Evolutionary conservation across 2,797 vertebrate genomes (phyloP), one percentile per base, ranked within the genome.

Genomic region (Streptopelia turtur): DNA sequence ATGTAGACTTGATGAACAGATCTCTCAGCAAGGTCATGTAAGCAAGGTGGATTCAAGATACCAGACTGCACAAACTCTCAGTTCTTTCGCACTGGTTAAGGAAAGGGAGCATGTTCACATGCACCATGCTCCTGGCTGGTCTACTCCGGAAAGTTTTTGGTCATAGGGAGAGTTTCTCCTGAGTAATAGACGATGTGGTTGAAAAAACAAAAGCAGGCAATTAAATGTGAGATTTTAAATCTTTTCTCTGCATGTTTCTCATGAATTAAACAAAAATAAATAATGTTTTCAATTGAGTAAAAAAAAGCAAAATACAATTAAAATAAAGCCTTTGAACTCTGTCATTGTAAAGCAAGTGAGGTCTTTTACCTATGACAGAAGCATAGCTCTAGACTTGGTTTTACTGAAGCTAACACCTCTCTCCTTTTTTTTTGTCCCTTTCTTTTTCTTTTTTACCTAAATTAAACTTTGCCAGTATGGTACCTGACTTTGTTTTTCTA

Each of bases 251-350:
- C 24, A 12, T 47, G 35, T 77, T 86, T 92, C 65, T 90, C 53
- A 86, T 71, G 53, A 81, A 86, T 71, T 45, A 81, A 94, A 88
- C 52, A 93, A 86, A 93, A 83, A 88, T 49, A 59, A 79, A 37
- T 24, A 25, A 78, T 45, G 25, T 72, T 95, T 90, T 75, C 45
- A 61, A 35, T 41, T 11, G n/a, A 76, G 35, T 70, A 30, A 78
- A 84, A 94, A 95, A 94, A 95, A 72, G 1, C 30, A 77, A 86
- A 61, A 63, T 52, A 43, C 9, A 76, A 55, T 20, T 24, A 66
- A 74, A 94, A 82, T 30, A 49, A 93, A 86, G 25, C 22, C 63
- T 93, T 79, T 82, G 71, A 94, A 88, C 31, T 81, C 69, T 30
- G 55, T 71, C 43, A 71, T 14, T n/a, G 17, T 49, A 63, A 76